These are phyloP conservation scores for Trissolcus japonicus DNA, from an alignment of 2,888 invertebrate species.

Conservation along the genomic window DNA sequence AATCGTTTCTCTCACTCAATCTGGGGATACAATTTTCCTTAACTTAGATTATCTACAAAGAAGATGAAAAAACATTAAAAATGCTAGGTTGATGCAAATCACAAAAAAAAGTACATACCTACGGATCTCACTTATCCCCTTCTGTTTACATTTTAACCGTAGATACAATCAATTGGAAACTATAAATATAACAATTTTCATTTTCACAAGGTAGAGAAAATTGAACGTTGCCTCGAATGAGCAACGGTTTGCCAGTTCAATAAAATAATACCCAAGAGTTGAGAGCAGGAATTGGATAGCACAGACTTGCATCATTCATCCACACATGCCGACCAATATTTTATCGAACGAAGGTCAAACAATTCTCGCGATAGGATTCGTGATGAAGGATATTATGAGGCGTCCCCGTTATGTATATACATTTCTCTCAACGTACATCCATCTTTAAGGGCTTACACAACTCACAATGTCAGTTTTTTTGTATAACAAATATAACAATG, in stretches of 20 bases:
- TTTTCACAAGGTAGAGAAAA: slow-evolving; percentile 13
- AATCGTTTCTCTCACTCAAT: background rate
- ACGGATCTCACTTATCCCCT: background rate
- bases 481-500: too few species aligned
- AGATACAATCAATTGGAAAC: slow-evolving; percentile 6
- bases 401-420: slow-evolving; percentile 30
- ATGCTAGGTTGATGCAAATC: too few species aligned
- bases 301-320: slow-evolving; percentile 43
- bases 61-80: too few species aligned
- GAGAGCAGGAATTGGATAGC: slow-evolving; percentile 42
- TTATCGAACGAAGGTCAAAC: slow-evolving; percentile 45
- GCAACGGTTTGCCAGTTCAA: slow-evolving; percentile 33
- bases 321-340: slow-evolving; percentile 42
- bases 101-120: too few species aligned
- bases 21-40: too few species aligned
- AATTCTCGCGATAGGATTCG: slow-evolving; percentile 37
- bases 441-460: too few species aligned
- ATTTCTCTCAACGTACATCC: background rate
- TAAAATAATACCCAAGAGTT: slow-evolving; percentile 34
- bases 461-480: too few species aligned
- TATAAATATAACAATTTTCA: slow-evolving; percentile 32
- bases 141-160: slow-evolving; percentile 11
- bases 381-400: slow-evolving; percentile 24
- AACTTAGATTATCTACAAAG: too few species aligned
- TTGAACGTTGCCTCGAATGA: slow-evolving; percentile 38